Percentiles rank a stretch among this genome's conserved stretches.
These are phyloP conservation scores for Polymixis lichenea DNA, from an alignment of 2,888 invertebrate genomes.

Conservation along the genomic window DNA sequence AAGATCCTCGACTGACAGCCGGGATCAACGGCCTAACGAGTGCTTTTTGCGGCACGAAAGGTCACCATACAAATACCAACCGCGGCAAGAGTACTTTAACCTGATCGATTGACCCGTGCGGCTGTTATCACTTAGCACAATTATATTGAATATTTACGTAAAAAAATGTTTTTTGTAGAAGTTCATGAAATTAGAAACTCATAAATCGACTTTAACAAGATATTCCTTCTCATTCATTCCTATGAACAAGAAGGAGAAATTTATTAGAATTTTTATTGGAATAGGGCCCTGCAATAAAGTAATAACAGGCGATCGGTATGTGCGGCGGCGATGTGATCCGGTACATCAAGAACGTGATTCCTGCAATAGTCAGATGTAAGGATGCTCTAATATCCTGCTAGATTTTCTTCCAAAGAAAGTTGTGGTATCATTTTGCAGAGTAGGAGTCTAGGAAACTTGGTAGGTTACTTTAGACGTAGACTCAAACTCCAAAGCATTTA, in stretches of 20 bases:
- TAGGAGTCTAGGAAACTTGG: neutral
- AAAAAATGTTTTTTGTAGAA: too few species aligned
- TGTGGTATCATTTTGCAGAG: neutral
- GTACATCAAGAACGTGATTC: conserved; percentile 59
- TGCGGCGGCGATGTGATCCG: conserved; percentile 37
- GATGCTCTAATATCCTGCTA: conserved; percentile 28
- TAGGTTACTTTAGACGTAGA: neutral
- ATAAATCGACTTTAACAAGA: neutral
- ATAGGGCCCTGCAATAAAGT: conserved; percentile 49
- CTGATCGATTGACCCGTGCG: too few species aligned
- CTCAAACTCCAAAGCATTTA: neutral
- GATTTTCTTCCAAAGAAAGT: conserved; percentile 1
- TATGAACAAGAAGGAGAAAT: conserved; percentile 13
- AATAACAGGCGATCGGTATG: conserved; percentile 45
- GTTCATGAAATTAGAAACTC: neutral
- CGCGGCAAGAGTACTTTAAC: too few species aligned
- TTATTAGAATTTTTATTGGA: conserved; percentile 47
- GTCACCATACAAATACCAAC: too few species aligned
- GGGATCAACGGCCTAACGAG: too few species aligned
- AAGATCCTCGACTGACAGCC: too few species aligned
- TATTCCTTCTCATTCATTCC: neutral
- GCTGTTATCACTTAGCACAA: too few species aligned
- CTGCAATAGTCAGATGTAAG: conserved; percentile 20
- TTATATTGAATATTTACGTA: too few species aligned
- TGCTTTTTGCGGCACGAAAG: too few species aligned